A percentile compares a stretch with the other conserved stretches of the same genome.
phyloP scores from a whole-genome alignment of 2,888 invertebrate genomes.

The Tholera decimalis region DNA sequence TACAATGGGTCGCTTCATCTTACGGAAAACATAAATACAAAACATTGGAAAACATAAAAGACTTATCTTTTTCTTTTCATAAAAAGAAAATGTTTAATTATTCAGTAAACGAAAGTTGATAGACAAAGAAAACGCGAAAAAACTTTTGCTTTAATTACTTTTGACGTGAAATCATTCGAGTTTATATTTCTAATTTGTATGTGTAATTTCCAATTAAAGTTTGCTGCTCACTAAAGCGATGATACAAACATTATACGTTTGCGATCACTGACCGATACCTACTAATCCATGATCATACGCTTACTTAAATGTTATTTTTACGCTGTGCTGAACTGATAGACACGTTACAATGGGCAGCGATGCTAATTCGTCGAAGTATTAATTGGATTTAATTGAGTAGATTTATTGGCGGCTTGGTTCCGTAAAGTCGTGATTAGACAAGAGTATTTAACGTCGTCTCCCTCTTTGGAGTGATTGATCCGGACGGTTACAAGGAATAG shows the following conservation, averaged over 20 bases:
- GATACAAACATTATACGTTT: conserved; percentile 40
- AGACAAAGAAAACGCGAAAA: conserved; percentile 25
- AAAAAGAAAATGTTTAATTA: conserved; percentile 52
- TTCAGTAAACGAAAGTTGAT: conserved; percentile 35
- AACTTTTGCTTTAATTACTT: conserved; percentile 37
- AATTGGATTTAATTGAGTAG: conserved; percentile 58
- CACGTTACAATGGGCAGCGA: conserved; percentile 31
- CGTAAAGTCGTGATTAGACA: conserved; percentile 44
- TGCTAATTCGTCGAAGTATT: conserved; percentile 54
- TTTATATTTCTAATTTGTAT: conserved; percentile 36
- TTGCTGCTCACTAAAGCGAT: conserved; percentile 36
- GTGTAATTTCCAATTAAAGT: conserved; percentile 41
- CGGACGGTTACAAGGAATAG: conserved; percentile 7
- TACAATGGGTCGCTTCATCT: conserved; percentile 75
- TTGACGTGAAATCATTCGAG: conserved; percentile 13
- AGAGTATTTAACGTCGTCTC: conserved; percentile 43
- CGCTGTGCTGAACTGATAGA: conserved; percentile 40
- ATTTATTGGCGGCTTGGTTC: conserved; percentile 56
- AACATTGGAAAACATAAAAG: conserved; percentile 55
- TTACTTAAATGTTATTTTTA: conserved; percentile 49
- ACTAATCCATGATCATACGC: conserved; percentile 47
- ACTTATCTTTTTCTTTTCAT: conserved; percentile 32
- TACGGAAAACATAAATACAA: conserved; percentile 70
- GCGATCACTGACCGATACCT: conserved; percentile 38
- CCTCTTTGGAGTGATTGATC: conserved; percentile 37